These are phyloP conservation scores for Asbolus verrucosus DNA, from an alignment of 1,140 invertebrate species.

Conservation along the genomic window DNA sequence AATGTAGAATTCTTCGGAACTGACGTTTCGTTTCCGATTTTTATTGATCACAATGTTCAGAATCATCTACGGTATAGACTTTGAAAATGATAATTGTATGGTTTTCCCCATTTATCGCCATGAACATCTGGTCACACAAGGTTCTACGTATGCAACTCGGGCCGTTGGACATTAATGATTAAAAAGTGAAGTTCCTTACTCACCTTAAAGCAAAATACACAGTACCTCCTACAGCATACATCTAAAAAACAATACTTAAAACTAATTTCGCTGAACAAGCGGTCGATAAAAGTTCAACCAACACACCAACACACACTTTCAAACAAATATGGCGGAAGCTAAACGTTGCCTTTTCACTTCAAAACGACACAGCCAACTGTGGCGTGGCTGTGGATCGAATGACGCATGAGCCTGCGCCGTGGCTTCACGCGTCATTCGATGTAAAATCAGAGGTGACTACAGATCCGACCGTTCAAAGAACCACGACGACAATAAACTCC, in stretches of 20 bases:
- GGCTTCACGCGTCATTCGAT: conserved; percentile 12
- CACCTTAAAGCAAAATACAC: conserved; percentile 16
- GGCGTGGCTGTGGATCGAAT: neutral
- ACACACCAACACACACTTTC: conserved; percentile 36
- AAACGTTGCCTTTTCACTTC: conserved; percentile 28
- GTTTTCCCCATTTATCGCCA: too few species aligned
- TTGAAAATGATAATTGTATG: too few species aligned
- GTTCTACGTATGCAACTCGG: neutral
- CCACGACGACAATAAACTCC: neutral
- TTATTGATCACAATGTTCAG: too few species aligned
- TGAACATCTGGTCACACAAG: conserved; percentile 14
- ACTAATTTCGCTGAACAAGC: neutral
- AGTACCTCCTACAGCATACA: conserved; percentile 2
- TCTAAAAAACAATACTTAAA: conserved; percentile 4
- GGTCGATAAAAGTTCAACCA: conserved; percentile 2
- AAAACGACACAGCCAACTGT: conserved; percentile 16
- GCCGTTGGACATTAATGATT: neutral
- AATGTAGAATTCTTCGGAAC: too few species aligned
- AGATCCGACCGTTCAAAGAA: neutral
- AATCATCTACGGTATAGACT: too few species aligned
- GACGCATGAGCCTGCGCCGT: conserved; percentile 11
- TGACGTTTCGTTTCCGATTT: too few species aligned
- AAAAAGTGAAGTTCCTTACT: neutral
- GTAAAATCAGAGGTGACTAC: conserved; percentile 1
- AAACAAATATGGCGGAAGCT: conserved; percentile 29